Evolutionary conservation across 2,797 vertebrate genomes (phyloP), one percentile per base, ranked within the genome.

Genomic region (Cryptoblepharus egeriae): DNA sequence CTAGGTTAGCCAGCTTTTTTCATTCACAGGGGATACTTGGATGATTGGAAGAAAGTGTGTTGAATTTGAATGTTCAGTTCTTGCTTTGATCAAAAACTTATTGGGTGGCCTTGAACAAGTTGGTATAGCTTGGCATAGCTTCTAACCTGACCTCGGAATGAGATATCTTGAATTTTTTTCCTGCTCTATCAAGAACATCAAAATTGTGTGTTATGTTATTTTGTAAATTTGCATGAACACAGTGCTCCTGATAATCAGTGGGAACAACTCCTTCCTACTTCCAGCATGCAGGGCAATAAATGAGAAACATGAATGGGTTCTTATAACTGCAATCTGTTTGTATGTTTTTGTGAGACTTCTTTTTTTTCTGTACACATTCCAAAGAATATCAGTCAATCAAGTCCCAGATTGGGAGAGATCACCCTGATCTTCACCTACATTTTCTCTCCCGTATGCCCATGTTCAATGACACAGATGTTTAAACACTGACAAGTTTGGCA

Each of bases 401-500:
- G 30, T 15, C 30, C 30, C 42, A 61, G 11, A 0, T 39, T 0
- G n/a, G 39, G 63, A 49, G 6, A 73, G 45, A 0, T 0, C 0
- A 82, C 32, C 30, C 58, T n/a, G 75, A 37, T 39, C 18, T 72
- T 72, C 20, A 49, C 22, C 5, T 85, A 76, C 45, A 55, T 79
- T 55, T 52, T 72, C 28, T 67, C 35, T 60, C 39, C 1, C 75
- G 86, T 78, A 68, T n/a, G 5, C 45, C 18, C 28, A 69, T 68
- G 35, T 64, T 82, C 12, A 75, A 52, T 16, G 79, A 79, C 80
- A 32, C 64, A 83, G 39, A 49, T 85, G 52, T 63, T 81, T 80
- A 57, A 88, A 86, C 78, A 74, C 77, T 55, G 20, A 5, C 72
- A 81, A 81, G 55, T 11, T 85, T 63, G 16, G 24, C 70, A 76